Conservation (phyloP, 2,113 vertebrate genomes). For the Poeciliopsis turrubarensis region DNA sequence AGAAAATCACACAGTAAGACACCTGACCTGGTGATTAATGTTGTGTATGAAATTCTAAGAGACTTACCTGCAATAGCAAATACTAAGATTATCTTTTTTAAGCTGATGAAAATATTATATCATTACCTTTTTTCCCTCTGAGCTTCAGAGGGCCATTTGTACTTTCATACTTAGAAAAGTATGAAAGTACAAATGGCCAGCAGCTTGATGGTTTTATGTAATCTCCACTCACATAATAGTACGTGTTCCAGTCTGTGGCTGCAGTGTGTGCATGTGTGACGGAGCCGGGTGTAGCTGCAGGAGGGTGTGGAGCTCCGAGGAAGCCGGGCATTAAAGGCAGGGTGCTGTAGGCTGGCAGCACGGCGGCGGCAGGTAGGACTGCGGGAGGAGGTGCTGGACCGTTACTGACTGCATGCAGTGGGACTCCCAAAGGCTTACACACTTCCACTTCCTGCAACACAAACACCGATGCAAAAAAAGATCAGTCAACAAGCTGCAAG, state of each 20-base stretch:
- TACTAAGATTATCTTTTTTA: conserved; percentile 32
- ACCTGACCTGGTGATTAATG: neutral
- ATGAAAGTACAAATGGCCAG: neutral
- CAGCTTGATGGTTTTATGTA: neutral
- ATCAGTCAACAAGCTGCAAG: no score
- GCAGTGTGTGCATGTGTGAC: conserved; percentile 67
- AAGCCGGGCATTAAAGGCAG: conserved; percentile 81
- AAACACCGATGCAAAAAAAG: conserved; percentile 6
- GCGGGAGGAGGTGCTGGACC: conserved; percentile 69
- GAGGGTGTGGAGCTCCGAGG: conserved; percentile 74
- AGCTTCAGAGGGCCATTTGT: no score
- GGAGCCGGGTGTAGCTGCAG: conserved; percentile 54
- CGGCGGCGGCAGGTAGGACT: conserved; percentile 66
- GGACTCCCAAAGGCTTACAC: conserved; percentile 75
- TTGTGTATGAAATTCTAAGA: neutral
- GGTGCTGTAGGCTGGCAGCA: conserved; percentile 79
- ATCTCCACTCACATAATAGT: conserved; percentile 81
- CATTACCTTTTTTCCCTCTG: neutral
- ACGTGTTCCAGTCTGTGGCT: conserved; percentile 80
- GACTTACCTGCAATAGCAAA: conserved; percentile 26
- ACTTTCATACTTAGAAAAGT: neutral
- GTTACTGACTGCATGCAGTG: conserved; percentile 77
- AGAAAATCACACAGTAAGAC: neutral
- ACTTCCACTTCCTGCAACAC: conserved; percentile 71
- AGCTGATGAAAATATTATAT: neutral